These are phyloP conservation scores for Nymphalis c-album DNA, from an alignment of 2,888 invertebrate species.

Conservation along the genomic window DNA sequence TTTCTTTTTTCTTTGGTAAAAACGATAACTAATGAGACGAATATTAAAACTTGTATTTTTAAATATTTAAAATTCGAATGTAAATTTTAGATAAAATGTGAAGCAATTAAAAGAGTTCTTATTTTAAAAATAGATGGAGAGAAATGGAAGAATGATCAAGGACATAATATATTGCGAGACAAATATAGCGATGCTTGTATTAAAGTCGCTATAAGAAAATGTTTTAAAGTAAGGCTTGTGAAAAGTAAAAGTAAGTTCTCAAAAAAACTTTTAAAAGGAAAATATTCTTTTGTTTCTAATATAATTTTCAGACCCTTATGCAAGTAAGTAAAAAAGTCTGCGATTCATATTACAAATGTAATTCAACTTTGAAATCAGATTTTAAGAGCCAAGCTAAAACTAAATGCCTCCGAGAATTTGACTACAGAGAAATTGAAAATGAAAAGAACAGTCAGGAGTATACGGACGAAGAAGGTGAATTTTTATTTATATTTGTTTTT, in stretches of 20 bases:
- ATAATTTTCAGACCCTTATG: slow-evolving; percentile 50
- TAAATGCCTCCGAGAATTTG: slow-evolving; percentile 45
- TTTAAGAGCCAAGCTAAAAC: slow-evolving; percentile 44
- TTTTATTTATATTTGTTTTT: too few relatives aligned
- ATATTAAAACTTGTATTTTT: too few relatives aligned
- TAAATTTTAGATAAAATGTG: slow-evolving; percentile 5
- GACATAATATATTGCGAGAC: slow-evolving; percentile 44
- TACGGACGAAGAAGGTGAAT: background rate
- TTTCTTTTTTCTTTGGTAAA: slow-evolving; percentile 18
- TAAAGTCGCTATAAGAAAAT: slow-evolving; percentile 59
- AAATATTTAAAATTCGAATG: background rate
- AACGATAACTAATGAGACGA: background rate
- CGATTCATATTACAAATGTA: slow-evolving; percentile 42
- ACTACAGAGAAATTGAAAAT: slow-evolving; percentile 14
- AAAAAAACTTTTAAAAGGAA: background rate
- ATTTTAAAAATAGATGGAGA: background rate
- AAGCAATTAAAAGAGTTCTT: background rate
- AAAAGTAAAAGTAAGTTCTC: too few relatives aligned
- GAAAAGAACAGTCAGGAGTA: background rate
- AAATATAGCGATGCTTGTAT: slow-evolving; percentile 56
- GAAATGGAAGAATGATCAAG: background rate
- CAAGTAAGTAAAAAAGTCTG: slow-evolving; percentile 43
- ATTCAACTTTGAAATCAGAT: slow-evolving; percentile 37
- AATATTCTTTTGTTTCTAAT: too few relatives aligned
- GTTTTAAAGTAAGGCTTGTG: slow-evolving; percentile 43